These are phyloP conservation scores for Pseudopodoces humilis DNA, from an alignment of 2,113 vertebrate genomes.

Conservation along the genomic window DNA sequence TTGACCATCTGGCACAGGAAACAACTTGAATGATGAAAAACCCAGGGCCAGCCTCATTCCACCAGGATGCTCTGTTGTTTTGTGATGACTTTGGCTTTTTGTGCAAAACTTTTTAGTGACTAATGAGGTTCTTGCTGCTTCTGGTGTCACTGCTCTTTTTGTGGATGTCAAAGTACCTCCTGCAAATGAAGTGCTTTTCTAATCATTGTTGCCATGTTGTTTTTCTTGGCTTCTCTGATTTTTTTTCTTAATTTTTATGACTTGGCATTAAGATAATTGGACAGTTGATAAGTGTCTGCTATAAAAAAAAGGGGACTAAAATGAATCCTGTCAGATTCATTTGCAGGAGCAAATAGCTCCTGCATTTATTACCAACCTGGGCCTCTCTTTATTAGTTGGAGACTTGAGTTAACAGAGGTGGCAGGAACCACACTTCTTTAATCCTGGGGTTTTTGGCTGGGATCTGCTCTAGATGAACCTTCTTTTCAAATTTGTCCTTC, in stretches of 20 bases:
- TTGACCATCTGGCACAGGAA: background rate
- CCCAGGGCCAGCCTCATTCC: background rate
- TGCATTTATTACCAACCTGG: background rate
- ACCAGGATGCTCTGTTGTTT: background rate
- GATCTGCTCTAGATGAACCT: background rate
- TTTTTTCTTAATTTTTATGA: background rate
- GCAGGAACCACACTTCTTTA: background rate
- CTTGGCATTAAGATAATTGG: background rate
- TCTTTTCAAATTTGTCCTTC: background rate
- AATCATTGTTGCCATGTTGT: fast-evolving
- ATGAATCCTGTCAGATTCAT: background rate
- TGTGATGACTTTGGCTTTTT: background rate
- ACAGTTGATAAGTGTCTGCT: background rate
- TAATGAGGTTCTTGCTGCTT: background rate
- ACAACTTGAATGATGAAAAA: background rate
- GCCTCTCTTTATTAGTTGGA: background rate
- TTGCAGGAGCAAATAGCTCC: background rate
- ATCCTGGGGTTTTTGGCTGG: background rate
- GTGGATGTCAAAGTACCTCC: background rate
- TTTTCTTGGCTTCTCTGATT: background rate
- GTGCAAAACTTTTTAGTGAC: background rate
- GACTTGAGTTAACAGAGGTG: background rate
- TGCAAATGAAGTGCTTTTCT: background rate
- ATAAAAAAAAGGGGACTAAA: background rate
- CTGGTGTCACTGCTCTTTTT: background rate